These are phyloP conservation scores for Drosophila merina DNA, from an alignment of 2,888 invertebrate species.

Conservation along the genomic window DNA sequence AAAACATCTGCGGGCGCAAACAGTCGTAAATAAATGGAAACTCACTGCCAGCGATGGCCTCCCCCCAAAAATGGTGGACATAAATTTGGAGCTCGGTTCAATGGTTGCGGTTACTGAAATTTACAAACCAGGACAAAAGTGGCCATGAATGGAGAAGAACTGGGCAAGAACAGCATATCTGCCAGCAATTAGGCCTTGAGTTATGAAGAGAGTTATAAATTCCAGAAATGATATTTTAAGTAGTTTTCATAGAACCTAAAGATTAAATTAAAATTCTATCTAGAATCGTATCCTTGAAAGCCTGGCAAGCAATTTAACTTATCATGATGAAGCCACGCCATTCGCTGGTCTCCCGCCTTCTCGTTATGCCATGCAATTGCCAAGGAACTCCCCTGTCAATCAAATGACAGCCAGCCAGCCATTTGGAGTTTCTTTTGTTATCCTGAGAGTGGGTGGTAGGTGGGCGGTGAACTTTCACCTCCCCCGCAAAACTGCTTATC, in stretches of 20 bases:
- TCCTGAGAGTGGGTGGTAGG: constrained; percentile 10
- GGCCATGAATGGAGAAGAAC: neutral
- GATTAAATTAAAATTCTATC: neutral
- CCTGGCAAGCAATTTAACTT: constrained; percentile 11
- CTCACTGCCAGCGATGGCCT: constrained; percentile 14
- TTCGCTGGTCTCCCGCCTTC: constrained; percentile 17
- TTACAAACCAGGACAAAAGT: neutral
- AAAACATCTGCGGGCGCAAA: constrained; percentile 61
- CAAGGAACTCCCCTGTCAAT: constrained; percentile 58
- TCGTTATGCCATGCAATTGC: constrained; percentile 33
- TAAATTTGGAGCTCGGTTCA: constrained; percentile 19
- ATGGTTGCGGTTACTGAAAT: constrained; percentile 16
- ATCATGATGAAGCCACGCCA: constrained; percentile 1
- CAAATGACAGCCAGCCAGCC: constrained; percentile 46
- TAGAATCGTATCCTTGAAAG: neutral
- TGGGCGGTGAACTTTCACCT: neutral
- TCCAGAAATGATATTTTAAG: too few relatives aligned
- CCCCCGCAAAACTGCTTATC: constrained; percentile 55
- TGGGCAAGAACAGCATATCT: constrained; percentile 4
- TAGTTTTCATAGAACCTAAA: neutral
- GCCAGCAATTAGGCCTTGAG: neutral
- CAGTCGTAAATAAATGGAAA: constrained; percentile 70
- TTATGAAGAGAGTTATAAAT: neutral
- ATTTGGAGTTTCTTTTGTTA: constrained; percentile 35
- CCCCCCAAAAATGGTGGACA: constrained; percentile 28